Evolutionary conservation across 1,140 invertebrate genomes (phyloP).

Genomic region (Pseudomyrmex sp.): DNA sequence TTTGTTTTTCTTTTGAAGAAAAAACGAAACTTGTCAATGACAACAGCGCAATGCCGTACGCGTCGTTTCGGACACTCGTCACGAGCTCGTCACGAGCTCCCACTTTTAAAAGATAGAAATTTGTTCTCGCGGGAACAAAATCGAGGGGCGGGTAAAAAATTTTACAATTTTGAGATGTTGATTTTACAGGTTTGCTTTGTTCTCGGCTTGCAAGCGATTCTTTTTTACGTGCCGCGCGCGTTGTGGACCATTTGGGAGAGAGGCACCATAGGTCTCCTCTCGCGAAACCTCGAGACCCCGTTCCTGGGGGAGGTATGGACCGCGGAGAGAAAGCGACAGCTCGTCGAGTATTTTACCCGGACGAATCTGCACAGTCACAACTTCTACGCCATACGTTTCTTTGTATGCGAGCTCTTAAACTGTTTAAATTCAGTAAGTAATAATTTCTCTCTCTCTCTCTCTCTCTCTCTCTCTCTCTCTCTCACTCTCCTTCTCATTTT

Average conservation of each 20-base stretch:
- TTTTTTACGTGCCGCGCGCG: conserved; percentile 85
- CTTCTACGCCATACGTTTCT: conserved; percentile 89
- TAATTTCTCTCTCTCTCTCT: background rate
- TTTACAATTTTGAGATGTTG: background rate
- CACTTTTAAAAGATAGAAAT: too few relatives aligned
- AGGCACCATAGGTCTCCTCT: conserved; percentile 77
- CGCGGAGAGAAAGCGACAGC: conserved; percentile 73
- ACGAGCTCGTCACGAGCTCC: too few relatives aligned
- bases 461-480: too few relatives aligned
- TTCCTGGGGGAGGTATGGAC: conserved; percentile 72
- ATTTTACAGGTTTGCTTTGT: conserved; percentile 84
- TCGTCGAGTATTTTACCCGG: conserved; percentile 75
- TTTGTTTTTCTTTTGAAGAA: too few relatives aligned
- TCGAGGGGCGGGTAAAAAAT: background rate
- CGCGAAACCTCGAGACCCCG: conserved; percentile 77
- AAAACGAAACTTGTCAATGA: too few relatives aligned
- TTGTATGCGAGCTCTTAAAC: conserved; percentile 90
- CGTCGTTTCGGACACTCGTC: too few relatives aligned
- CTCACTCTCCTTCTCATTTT: background rate
- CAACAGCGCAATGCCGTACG: too few relatives aligned
- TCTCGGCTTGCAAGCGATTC: conserved; percentile 87
- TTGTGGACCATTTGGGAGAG: conserved; percentile 85
- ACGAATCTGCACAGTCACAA: conserved; percentile 85
- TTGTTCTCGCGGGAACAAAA: background rate
- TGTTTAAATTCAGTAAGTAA: conserved; percentile 87